Percentiles rank a stretch among this genome's conserved stretches.
Evolutionary conservation across 1,140 invertebrate genomes (phyloP).

Genomic region (Bombus pascuorum): DNA sequence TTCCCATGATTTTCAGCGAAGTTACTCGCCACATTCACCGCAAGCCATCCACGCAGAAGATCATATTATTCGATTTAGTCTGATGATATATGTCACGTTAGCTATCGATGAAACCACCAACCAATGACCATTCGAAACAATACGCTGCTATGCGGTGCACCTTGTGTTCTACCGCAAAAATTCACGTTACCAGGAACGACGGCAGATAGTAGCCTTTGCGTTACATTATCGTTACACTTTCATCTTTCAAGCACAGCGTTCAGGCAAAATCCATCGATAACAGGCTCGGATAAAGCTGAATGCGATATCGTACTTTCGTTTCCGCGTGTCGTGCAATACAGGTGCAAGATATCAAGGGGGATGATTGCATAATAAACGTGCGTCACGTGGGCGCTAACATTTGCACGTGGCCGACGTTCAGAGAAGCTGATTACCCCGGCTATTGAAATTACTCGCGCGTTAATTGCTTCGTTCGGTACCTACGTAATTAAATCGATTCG

Average conservation of each 20-base stretch:
- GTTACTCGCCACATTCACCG: neutral
- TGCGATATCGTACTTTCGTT: slow-evolving; percentile 9
- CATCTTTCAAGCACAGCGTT: slow-evolving; percentile 1
- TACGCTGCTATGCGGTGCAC: neutral
- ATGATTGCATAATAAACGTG: slow-evolving; percentile 23
- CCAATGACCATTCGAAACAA: slow-evolving; percentile 17
- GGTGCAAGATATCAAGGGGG: neutral
- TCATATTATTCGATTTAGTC: slow-evolving; percentile 24
- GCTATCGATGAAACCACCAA: slow-evolving; percentile 15
- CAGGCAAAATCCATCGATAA: slow-evolving; percentile 16
- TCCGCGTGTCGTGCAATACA: neutral
- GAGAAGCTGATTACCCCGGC: slow-evolving; percentile 16
- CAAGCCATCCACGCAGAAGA: neutral
- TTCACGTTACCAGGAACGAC: neutral
- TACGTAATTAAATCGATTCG: slow-evolving; percentile 43
- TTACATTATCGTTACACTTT: slow-evolving; percentile 8
- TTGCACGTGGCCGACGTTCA: slow-evolving; percentile 29
- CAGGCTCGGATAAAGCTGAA: neutral
- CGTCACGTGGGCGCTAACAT: slow-evolving; percentile 23
- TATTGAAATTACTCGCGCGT: slow-evolving; percentile 43
- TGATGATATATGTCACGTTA: slow-evolving; percentile 1
- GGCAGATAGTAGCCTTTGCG: neutral
- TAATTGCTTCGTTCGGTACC: slow-evolving; percentile 34
- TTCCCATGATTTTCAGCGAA: slow-evolving; percentile 10
- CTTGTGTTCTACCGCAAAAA: neutral